Evolutionary conservation across 2,797 vertebrate species (phyloP), one percentile per base, ranked within the genome.

Genomic region (Vultur gryphus): DNA sequence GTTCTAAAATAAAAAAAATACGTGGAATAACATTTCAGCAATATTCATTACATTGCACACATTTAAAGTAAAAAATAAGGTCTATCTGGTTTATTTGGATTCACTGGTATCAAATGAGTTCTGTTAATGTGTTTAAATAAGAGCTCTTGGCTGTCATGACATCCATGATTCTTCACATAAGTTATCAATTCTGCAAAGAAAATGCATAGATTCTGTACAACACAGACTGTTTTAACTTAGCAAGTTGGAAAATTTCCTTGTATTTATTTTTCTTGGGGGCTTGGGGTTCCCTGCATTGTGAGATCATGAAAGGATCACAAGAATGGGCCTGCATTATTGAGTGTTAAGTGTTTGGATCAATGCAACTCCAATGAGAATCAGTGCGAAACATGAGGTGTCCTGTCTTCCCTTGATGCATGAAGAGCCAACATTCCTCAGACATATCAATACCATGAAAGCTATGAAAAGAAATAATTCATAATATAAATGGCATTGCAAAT

Each of bases 151-250:
- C 71, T 93, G 82, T 86, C 44, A 16, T 69, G 78, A 85, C 29
- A 59, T 87, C 62, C 43, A 14, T 39, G 66, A 39, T 90, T 94
- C 90, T 88, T 84, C 33, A 57, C 11, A 2, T 31, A 46, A 55
- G 37, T 91, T 85, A 82, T 44, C n/a, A 87, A 31, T 95, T 94
- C 77, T 93, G 84, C 55, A 91, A 93, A 87, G 88, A 69, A 70
- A 90, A 94, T 51, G 55, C 55, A 59, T 39, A 52, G 73, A 58
- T 84, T 69, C 43, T 87, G 52, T 92, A 54, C 54, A 92, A 72
- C 28, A 44, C 49, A 67, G 29, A 58, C 9, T 75, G n/a, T 52
- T 67, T 85, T 39, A 77, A 82, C 44, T 61, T 87, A 49, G 26
- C 16, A 70, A 66, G 67, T 64, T 61, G 46, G 48, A 93, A 94